Evolutionary conservation across 2,113 vertebrate species (phyloP), one percentile per base, ranked within the genome.

Genomic region (Phalacrocorax brasilianus): DNA sequence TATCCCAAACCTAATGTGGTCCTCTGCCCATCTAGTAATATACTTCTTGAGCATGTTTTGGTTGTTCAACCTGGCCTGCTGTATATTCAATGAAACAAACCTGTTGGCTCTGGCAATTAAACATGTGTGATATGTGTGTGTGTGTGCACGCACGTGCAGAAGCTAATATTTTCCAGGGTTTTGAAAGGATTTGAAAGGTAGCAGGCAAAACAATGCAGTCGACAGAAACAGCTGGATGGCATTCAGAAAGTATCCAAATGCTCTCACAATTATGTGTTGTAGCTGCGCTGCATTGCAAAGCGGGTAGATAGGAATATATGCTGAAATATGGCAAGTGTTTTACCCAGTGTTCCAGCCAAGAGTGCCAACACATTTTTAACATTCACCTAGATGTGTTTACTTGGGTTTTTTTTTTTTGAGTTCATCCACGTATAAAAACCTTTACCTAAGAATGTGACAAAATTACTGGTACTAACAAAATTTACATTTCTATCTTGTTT

Each of bases 171-270:
- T 94, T 96, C 82, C 85, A 91, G 59, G 40, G 52, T 72, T 90
- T 74, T 90, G 85, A 80, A 93, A 83, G 32, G 72, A 88, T 78
- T 75, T 87, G 80, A 93, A 91, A 94, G 61, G 88, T 94, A 74
- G 68, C 62, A 94, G 72, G 24, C 72, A 94, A 92, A 97, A 75
- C 74, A 86, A 78, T 72, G 83, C 72, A 74, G 75, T 23, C 10
- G 5, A 96, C 78, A 96, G 85, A 84, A 86, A 88, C 0, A 53
- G 40, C n/a, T 63, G 85, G 56, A 14, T 78, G 83, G 88, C 68
- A 88, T 94, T 89, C 76, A 94, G 40, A 88, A 77, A 74, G 59
- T 72, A 81, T 81, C 93, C 93, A 93, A 87, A 93, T 72, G 88
- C 90, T 70, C 83, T 95, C 96, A 79, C 83, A 85, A 77, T 92